Evolutionary conservation across 2,113 vertebrate genomes (phyloP), one percentile per base, ranked within the genome.

Genomic region (Motacilla alba): DNA sequence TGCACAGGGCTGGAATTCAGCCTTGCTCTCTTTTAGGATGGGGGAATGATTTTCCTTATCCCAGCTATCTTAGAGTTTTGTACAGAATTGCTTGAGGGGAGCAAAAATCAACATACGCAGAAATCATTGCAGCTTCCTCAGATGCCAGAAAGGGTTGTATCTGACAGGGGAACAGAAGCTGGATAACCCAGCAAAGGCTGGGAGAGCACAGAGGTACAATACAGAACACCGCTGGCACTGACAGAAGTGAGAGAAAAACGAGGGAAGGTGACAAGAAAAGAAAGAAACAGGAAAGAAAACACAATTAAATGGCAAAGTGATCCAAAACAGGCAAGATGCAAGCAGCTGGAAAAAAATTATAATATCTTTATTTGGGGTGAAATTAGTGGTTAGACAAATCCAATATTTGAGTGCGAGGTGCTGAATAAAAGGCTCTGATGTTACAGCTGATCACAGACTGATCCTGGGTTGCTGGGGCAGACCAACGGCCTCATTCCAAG

Each of bases 381-480:
- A 93, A 74, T 50, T 20, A 43, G n/a, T 20, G 81, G 63, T 27
- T 47, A 37, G 62, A 50, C 33, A 70, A 62, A 53, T 43, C 2
- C 1, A 2, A 43, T 13, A 28, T 30, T 10, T 4, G 37, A 60
- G 24, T 2, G 31, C 7, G 5, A 5, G 1, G 41, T 19, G 46
- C 43, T 56, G 31, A 66, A 30, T 10, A 19, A 68, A 60, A 79
- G 33, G 16, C 33, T 64, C 39, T 33, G 72, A 35, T 56, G 23
- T 12, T 24, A 9, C 7, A 66, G 41, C 27, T 46, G 11, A 41
- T 37, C 35, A 59, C 66, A 74, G 33, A 27, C 11, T 6, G n/a
- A 35, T 4, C 0, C 1, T 7, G 16, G 20, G 11, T 3, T 13
- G 31, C 68, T 31, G 52, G n/a, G 68, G 19, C 73, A 76, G 23